Evolutionary conservation across 2,888 invertebrate species (phyloP), one percentile per base, ranked within the genome.

Genomic region (Athripsodes cinereus): DNA sequence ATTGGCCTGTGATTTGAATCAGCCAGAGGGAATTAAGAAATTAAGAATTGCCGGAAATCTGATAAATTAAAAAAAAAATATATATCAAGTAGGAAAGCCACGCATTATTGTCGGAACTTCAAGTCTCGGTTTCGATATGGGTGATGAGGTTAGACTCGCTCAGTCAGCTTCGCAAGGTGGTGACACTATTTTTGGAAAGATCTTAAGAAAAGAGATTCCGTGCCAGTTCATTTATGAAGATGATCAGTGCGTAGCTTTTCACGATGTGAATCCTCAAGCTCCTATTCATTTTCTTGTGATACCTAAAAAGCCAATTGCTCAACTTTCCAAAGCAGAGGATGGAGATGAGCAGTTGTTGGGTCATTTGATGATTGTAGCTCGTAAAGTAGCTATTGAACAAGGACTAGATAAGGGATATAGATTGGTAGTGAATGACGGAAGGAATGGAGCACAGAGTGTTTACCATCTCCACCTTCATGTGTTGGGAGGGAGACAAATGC

Each of bases 401-500:
- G 86, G 90, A 1, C 73, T 92, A 20, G 81, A 82, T 57, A 81
- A 91, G 62, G 96, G 96, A 47, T 96, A 88, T 73, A 84, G 96
- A 53, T 74, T 96, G 57, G 93, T 96, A 2, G 83, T 98, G 53
- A 98, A 98, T 69, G 92, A 97, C 71, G 97, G 97, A 0, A 84
- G 83, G 66, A 75, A 95, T 68, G 98, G 96, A 1, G 90, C 90
- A 1, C 98, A 98, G 71, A 92, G 92, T 34, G 96, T 98, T 2
- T 96, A 88, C 72, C 98, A 98, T 71, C 79, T 98, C 53, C 98
- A 98, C 72, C 72, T 98, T 44, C 98, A 98, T 70, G 88, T 98
- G 64, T 76, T 98, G 47, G 96, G 96, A 50, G 96, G 96, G 10
- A 81, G 96, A 34, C 97, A 97, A 77, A 77, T 98, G 82, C 76